Conservation (phyloP, 2,113 vertebrate species). For the Athene noctua region DNA sequence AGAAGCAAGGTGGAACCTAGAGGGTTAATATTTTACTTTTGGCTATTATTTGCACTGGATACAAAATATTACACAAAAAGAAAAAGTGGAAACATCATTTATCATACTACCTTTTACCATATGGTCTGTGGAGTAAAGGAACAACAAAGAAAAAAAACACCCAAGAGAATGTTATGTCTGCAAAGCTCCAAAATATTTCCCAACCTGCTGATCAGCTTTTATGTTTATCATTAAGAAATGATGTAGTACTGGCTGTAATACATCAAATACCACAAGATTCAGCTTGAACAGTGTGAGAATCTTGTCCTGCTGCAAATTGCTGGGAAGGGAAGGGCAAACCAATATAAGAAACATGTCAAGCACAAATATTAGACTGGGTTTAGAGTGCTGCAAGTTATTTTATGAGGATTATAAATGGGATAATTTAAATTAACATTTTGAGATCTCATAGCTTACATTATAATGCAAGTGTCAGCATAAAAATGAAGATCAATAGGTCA, state of each 20-base stretch:
- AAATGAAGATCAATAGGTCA: neutral
- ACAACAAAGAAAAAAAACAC: neutral
- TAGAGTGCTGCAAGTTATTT: neutral
- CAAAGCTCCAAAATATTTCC: neutral
- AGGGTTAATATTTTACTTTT: neutral
- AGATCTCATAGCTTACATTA: neutral
- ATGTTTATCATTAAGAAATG: neutral
- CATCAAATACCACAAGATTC: neutral
- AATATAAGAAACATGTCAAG: neutral
- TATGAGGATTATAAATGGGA: neutral
- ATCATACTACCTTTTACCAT: neutral
- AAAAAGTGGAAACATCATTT: neutral
- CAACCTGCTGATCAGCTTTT: neutral
- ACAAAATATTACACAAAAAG: neutral
- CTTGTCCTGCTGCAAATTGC: neutral
- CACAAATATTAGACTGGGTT: neutral
- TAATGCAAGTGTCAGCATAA: neutral
- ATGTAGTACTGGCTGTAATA: neutral
- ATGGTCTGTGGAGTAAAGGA: neutral
- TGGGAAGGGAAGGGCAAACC: neutral
- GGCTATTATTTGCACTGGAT: neutral
- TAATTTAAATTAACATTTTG: conserved; percentile 2
- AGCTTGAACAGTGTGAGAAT: neutral
- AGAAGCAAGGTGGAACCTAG: neutral
- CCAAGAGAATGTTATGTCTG: neutral